Evolutionary conservation across 2,113 vertebrate species (phyloP).

Genomic region (Entosphenus tridentatus): DNA sequence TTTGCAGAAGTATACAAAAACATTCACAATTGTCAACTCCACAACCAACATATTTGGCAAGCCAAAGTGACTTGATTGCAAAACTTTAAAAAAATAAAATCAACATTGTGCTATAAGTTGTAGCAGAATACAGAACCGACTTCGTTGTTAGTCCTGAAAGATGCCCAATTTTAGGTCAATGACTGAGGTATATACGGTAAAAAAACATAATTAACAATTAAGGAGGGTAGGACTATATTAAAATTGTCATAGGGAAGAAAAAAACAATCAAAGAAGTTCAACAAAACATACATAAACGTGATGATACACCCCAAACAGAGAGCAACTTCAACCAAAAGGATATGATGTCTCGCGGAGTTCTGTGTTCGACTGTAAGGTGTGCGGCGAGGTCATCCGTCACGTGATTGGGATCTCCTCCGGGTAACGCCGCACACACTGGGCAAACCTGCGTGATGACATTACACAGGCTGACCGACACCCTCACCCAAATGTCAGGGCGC

Average conservation of each 20-base stretch:
- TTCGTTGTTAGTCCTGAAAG: background rate
- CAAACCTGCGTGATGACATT: conserved; percentile 46
- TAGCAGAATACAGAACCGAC: background rate
- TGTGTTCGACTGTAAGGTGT: conserved; percentile 98
- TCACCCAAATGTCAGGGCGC: background rate
- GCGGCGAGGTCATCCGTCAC: conserved; percentile 97
- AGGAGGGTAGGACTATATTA: background rate
- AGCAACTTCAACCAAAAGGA: conserved; percentile 35
- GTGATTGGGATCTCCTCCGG: conserved; percentile 95
- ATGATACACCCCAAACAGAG: background rate
- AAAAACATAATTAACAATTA: background rate
- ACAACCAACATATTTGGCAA: too few relatives aligned
- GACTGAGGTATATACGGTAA: background rate
- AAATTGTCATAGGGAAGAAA: background rate
- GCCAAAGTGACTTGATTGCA: too few relatives aligned
- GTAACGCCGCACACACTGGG: conserved; percentile 94
- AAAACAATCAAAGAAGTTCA: background rate
- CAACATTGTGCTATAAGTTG: too few relatives aligned
- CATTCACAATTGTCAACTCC: background rate
- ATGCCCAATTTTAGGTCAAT: background rate
- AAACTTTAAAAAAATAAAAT: too few relatives aligned
- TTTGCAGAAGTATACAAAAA: background rate
- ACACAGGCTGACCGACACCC: conserved; percentile 3
- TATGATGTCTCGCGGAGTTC: conserved; percentile 99
- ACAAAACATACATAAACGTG: background rate